Evolutionary conservation across 2,888 invertebrate genomes (phyloP), one percentile per base, ranked within the genome.

Genomic region (Leptarthrus brevirostris): DNA sequence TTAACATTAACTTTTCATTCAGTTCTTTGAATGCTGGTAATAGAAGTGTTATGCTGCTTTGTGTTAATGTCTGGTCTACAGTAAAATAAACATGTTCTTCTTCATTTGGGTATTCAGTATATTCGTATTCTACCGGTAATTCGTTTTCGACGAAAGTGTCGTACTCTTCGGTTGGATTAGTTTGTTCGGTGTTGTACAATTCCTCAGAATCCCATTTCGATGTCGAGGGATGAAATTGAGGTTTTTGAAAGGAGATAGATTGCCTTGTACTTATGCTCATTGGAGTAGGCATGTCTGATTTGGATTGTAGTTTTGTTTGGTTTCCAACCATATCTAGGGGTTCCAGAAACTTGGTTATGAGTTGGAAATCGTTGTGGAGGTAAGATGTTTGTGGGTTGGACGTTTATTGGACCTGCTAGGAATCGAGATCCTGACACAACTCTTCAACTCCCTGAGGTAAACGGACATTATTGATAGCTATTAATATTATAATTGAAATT

Each of bases 271-370:
- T 61, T 69, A 47, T 61, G 26, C 66, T 74, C 49, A 69, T 74
- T 54, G 64, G 56, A 10, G 12, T 26, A 5, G 64, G 47, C 14
- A 18, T 74, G 14, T 52, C 34, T 47, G 12, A 12, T 14, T 72
- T 72, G 30, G 30, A n/a, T n/a, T n/a, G n/a, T n/a, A n/a, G n/a
- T n/a, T n/a, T n/a, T 3, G 12, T 49, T 40, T 26, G 72, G 61
- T 53, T 64, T 72, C 74, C 74, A 74, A 49, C 71, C 71, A n/a
- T 72, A 71, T 34, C 49, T 58, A 14, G 22, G 66, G 10, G n/a
- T 69, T n/a, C 74, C 61, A 26, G 64, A 74, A 40, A 64, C 64
- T 54, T 74, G 54, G 10, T 34, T 61, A 22, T 74, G 72, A 22
- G 64, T 64, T 6, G 44, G 64, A 20, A 52, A 52, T 14, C 24